Percentiles rank a stretch among this genome's conserved stretches.
Conservation (phyloP, 2,797 vertebrate genomes). For the Serranus cabrilla region DNA sequence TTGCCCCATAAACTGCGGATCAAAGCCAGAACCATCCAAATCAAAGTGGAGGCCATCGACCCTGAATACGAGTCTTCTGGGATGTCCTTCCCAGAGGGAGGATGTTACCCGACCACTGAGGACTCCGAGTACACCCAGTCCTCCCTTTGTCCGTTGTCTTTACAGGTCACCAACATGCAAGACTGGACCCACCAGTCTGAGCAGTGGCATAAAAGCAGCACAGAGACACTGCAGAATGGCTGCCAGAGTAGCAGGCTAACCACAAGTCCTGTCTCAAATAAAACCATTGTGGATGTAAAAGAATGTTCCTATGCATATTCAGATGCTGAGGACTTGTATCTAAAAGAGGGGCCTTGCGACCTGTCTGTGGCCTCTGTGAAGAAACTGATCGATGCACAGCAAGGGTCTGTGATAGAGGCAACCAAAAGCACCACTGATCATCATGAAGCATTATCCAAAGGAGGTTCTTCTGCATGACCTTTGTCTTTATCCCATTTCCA, state of each 20-base stretch:
- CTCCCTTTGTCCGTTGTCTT: slow-evolving; percentile 89
- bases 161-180: slow-evolving; percentile 92
- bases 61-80: slow-evolving; percentile 89
- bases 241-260: slow-evolving; percentile 78
- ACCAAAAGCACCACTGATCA: slow-evolving; percentile 84
- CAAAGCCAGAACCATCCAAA: slow-evolving; percentile 93
- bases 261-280: slow-evolving; percentile 54
- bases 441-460: slow-evolving; percentile 75
- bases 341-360: slow-evolving; percentile 88
- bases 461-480: slow-evolving; percentile 85
- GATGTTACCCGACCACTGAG: slow-evolving; percentile 83
- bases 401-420: slow-evolving; percentile 89
- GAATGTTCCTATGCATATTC: slow-evolving; percentile 82
- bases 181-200: slow-evolving; percentile 91
- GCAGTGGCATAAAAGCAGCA: slow-evolving; percentile 88
- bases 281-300: slow-evolving; percentile 79
- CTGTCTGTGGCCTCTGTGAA: slow-evolving; percentile 89
- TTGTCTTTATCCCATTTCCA: slow-evolving; percentile 87
- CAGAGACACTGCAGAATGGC: slow-evolving; percentile 52
- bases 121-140: slow-evolving; percentile 81
- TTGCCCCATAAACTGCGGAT: slow-evolving; percentile 97
- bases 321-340: slow-evolving; percentile 87
- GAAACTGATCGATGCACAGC: slow-evolving; percentile 88
- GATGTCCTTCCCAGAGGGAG: slow-evolving; percentile 86
- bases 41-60: slow-evolving; percentile 94